Evolutionary conservation across 2,113 vertebrate species (phyloP).

Genomic region (Triplophysa dalaica): DNA sequence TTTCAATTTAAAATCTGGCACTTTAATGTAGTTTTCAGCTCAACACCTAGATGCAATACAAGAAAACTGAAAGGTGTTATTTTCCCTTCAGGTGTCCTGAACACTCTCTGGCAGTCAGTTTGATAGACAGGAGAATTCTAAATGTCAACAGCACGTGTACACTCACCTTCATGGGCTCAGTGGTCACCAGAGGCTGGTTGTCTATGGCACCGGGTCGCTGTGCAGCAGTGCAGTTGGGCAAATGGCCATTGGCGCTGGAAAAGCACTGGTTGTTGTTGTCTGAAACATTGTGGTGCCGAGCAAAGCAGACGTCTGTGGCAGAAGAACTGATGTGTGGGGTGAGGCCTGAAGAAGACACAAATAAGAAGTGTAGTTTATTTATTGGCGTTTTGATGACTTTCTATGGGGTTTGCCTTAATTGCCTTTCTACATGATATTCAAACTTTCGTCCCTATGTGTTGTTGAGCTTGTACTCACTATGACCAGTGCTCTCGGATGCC

Average conservation of each 20-base stretch:
- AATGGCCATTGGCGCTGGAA: conserved; percentile 81
- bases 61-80: conserved; percentile 4
- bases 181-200: conserved; percentile 91
- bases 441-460: too few relatives aligned
- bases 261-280: conserved; percentile 97
- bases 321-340: conserved; percentile 78
- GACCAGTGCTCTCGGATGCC: conserved; percentile 83
- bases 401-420: too few relatives aligned
- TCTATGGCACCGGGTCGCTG: conserved; percentile 97
- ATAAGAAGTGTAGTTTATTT: not conserved
- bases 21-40: conserved; percentile 14
- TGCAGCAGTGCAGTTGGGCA: conserved; percentile 81
- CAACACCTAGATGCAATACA: conserved; percentile 13
- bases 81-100: not conserved
- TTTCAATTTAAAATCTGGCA: conserved; percentile 5
- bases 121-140: not conserved
- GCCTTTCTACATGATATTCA: too few relatives aligned
- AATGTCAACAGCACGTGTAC: not conserved
- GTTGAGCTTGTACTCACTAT: conserved; percentile 74
- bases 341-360: conserved; percentile 70
- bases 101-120: not conserved
- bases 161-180: conserved; percentile 89
- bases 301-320: conserved; percentile 84
- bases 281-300: conserved; percentile 86
- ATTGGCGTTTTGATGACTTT: too few relatives aligned